Evolutionary conservation across 2,797 vertebrate species (phyloP), one percentile per base, ranked within the genome.

Genomic region (Triplophysa bombifrons): DNA sequence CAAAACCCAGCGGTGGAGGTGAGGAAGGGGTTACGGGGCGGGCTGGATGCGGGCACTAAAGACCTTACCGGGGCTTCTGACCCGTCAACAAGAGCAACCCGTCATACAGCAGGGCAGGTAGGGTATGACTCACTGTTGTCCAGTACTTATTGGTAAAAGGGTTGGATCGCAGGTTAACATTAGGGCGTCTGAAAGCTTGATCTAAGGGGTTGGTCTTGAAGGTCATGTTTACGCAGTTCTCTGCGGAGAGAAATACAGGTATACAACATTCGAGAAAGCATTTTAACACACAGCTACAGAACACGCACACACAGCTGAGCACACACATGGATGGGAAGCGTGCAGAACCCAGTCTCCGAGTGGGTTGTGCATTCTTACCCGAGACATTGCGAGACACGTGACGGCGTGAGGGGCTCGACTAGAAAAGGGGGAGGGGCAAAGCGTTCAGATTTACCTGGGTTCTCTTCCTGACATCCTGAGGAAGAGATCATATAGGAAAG

Each of bases 401-500:
- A 81, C 71, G 61, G 85, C 72, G 90, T 85, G 74, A 82, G 67
- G 85, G 85, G 76, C 82, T 74, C 65, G 68, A 68, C 66, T 72
- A 86, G 84, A 84, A 85, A 84, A 78, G 74, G 87, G 74, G 88
- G 80, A 89, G 90, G 44, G 84, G 90, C 80, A 90, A 88, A 53
- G 66, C 72, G 30, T 51, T 14, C 61, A 25, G 30, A 90, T 93
- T 99, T 99, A 99, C 98, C 98, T 99, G 96, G 98, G 98, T 92
- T 96, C 96, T 95, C 95, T 96, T 96, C 98, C 98, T 89, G 95
- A 97, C 94, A 99, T 96, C 95, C 98, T 97, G 94, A 99, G 97
- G 96, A 96, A 98, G 95, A 96, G 94, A 95, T 99, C 98, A 94
- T 99, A 99, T 76, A 99, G 94, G 95, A 99, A 95, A 93, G 98